These are phyloP conservation scores for Caretta caretta DNA, from an alignment of 2,113 vertebrate species.

Conservation along the genomic window DNA sequence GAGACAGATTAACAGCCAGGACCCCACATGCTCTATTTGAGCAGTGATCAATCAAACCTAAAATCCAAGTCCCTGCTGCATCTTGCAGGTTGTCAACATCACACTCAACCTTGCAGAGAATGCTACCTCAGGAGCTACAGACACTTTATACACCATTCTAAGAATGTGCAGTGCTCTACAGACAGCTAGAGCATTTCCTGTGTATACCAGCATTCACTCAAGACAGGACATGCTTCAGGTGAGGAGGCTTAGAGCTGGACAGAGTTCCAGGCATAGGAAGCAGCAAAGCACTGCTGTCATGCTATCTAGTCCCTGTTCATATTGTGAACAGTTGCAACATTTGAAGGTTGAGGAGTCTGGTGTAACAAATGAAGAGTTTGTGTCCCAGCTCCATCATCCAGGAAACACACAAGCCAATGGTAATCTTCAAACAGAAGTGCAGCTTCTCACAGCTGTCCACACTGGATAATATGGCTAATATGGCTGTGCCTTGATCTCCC, in stretches of 20 bases:
- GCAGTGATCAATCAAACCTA: neutral
- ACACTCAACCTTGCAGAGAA: neutral
- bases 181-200: fast-evolving
- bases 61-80: neutral
- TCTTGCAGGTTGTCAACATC: neutral
- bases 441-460: neutral
- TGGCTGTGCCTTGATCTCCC: neutral
- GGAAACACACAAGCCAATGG: neutral
- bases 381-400: neutral
- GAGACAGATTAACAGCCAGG: neutral
- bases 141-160: neutral
- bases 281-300: neutral
- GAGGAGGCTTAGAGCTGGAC: neutral
- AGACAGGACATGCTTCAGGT: neutral
- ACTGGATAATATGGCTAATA: neutral
- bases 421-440: neutral
- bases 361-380: neutral
- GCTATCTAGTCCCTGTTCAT: neutral
- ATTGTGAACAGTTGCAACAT: neutral
- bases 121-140: neutral
- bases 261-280: neutral
- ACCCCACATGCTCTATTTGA: neutral
- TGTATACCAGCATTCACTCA: fast-evolving
- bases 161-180: fast-evolving
- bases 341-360: neutral